These are phyloP conservation scores for Bombyx mandarina DNA, from an alignment of 1,140 invertebrate species.

Conservation along the genomic window DNA sequence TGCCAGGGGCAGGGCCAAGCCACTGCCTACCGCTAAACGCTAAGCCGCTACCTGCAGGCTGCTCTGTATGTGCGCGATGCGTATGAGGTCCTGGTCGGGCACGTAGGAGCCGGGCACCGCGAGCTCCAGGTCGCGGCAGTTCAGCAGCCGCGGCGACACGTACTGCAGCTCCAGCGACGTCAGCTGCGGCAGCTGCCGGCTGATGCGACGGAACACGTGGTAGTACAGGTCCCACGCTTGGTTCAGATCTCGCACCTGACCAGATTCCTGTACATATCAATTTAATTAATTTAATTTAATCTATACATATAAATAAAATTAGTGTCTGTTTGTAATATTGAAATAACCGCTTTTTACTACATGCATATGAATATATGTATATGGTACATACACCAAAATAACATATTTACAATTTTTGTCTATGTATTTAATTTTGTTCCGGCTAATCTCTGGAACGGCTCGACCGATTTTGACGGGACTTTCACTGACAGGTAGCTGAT, in stretches of 20 bases:
- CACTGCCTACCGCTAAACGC: no score
- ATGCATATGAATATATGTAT: no score
- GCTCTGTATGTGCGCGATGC: slow-evolving; percentile 90
- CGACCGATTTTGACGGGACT: no score
- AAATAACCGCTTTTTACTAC: no score
- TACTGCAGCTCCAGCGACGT: slow-evolving; percentile 94
- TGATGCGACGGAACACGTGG: slow-evolving; percentile 96
- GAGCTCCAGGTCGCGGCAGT: slow-evolving; percentile 92
- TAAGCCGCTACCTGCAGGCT: slow-evolving; percentile 70
- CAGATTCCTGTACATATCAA: slow-evolving; percentile 70
- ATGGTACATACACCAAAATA: no score
- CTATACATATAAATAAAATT: no score
- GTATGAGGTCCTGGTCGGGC: slow-evolving; percentile 87
- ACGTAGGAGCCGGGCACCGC: slow-evolving; percentile 97
- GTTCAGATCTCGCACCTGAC: slow-evolving; percentile 91
- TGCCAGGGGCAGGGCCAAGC: no score
- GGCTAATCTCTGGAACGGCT: no score
- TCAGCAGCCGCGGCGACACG: slow-evolving; percentile 92
- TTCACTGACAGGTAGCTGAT: no score
- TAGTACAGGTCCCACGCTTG: slow-evolving; percentile 99
- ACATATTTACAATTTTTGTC: no score
- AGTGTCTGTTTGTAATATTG: no score
- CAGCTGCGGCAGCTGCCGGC: slow-evolving; percentile 92
- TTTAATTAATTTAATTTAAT: neutral
- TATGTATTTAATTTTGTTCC: no score